Base-by-base conservation (phyloP, 37 sponge, comb jelly and placozoan genomes). In the Axinella damicornis region DNA sequence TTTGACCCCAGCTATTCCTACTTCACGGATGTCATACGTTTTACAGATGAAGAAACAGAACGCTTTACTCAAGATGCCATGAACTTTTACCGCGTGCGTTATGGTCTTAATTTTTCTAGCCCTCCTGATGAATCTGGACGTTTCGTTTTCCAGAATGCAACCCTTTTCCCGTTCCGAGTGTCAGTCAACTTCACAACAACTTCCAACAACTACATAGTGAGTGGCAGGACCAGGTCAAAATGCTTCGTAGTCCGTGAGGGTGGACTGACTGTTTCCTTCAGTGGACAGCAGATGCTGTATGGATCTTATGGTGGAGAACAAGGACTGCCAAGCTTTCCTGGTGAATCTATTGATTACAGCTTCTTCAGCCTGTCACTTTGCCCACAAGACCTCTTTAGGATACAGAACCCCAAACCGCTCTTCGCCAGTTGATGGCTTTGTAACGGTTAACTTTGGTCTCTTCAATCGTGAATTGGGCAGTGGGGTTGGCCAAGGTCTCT, bases 211-310 rank as follows among this genome's bases (percentile, higher is more conserved):
- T 61, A 25, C 5, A 61, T 61, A 27, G 25, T 5, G 63, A 61
- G 5, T 61, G 63, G 63, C 63, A 61, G 63, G n/a, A 61, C 63
- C 27, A n/a, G 63, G 25, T 61, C 63, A 25, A 61, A n/a, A n/a
- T 61, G 63, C 11, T 61, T 27, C 27, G 12, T n/a, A 61, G 11
- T 11, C 11, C 25, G 27, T 61, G 63, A 61, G 25, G 63, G 63
- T 27, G 63, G 63, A 11, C n/a, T 61, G 5, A n/a, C n/a, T 6
- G 63, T 61, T 61, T 27, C 25, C 27, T 61, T 61, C 63, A 27
- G 25, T 61, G 63, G 63, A n/a, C 12, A 61, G 27, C 63, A 61
- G 63, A 61, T 25, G n/a, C 63, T 61, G 11, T 11, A 61, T 61
- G 63, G 63, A n/a, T 2, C 63, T 11, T 61, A 61, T 61, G 63